Evolutionary conservation across 2,797 vertebrate species (phyloP), one percentile per base, ranked within the genome.

Genomic region (Myotis vivesi): DNA sequence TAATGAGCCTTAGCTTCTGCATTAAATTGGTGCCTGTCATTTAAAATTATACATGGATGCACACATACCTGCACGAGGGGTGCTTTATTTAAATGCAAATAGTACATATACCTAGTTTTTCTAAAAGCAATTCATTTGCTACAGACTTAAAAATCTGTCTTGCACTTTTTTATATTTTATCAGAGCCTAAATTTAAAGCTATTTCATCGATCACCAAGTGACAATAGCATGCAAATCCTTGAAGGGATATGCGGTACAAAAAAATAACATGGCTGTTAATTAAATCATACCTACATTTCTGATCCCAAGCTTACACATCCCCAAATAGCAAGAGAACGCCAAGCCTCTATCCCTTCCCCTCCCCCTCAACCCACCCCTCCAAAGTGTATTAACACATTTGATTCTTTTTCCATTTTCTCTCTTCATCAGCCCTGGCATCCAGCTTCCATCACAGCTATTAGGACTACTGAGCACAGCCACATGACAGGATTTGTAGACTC

Each of bases 1-100:
- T 76, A 89, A 95, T 72, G 69, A 94, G 59, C 87, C 95, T 80
- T 72, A 36, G 77, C n/a, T 86, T 85, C 86, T 90, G 79, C 36
- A 53, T 88, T 76, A 94, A 94, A 85, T 75, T 46, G 36, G 20
- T 75, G 81, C 38, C 82, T 93, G 90, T 87, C 90, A 25, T 73
- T 96, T 93, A 88, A 88, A 96, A 93, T 89, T 86, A 82, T 72
- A 71, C 69, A 64, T 0, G 28, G 36, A 91, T 80, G 44, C 84
- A 38, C 59, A 92, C 77, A 53, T 86, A 76, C 64, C 90, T 90
- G 57, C 62, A 44, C 17, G 20, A 2, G 2, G n/a, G 41, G 72
- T 15, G 22, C 85, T 30, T 72, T 87, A 75, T 95, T 92, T 93
- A 68, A 30, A 73, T 88, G 85, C 69, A 71, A 93, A 62, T 81